Conservation (phyloP, 1,140 invertebrate genomes). For the Rhyzopertha dominica region DNA sequence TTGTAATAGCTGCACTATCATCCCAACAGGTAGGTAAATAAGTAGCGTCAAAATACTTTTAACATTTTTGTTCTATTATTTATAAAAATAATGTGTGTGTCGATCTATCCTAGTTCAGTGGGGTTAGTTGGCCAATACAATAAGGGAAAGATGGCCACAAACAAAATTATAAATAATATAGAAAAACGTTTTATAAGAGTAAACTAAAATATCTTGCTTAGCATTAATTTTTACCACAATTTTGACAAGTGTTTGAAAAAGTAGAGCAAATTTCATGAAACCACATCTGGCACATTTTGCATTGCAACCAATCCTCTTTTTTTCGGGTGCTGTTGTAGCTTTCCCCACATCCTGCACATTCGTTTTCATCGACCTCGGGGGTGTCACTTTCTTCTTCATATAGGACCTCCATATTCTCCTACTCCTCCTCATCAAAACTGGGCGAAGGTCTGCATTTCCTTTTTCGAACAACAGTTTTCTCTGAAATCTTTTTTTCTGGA, state of each 20-base stretch:
- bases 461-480: slow-evolving; percentile 14
- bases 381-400: slow-evolving; percentile 13
- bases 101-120: neutral
- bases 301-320: slow-evolving; percentile 14
- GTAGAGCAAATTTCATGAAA: slow-evolving; percentile 15
- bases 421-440: slow-evolving; percentile 12
- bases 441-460: slow-evolving; percentile 12
- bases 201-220: slow-evolving; percentile 9
- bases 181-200: slow-evolving; percentile 9
- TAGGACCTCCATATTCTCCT: slow-evolving; percentile 1
- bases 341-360: slow-evolving; percentile 19
- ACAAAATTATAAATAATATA: slow-evolving; percentile 4
- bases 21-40: slow-evolving; percentile 3
- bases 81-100: slow-evolving; percentile 7
- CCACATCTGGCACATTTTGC: slow-evolving; percentile 11
- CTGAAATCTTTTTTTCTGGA: slow-evolving; percentile 3
- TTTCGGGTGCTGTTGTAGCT: slow-evolving; percentile 12
- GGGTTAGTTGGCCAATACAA: slow-evolving; percentile 5
- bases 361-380: slow-evolving; percentile 10
- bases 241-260: slow-evolving; percentile 16
- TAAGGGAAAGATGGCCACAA: slow-evolving; percentile 10
- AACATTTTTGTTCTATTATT: neutral
- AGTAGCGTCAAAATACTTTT: neutral
- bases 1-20: neutral
- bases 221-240: slow-evolving; percentile 14